Percentiles rank a stretch among this genome's conserved stretches.
phyloP scores from a whole-genome alignment of 2,113 vertebrate species.

The Coryphaenoides rupestris region DNA sequence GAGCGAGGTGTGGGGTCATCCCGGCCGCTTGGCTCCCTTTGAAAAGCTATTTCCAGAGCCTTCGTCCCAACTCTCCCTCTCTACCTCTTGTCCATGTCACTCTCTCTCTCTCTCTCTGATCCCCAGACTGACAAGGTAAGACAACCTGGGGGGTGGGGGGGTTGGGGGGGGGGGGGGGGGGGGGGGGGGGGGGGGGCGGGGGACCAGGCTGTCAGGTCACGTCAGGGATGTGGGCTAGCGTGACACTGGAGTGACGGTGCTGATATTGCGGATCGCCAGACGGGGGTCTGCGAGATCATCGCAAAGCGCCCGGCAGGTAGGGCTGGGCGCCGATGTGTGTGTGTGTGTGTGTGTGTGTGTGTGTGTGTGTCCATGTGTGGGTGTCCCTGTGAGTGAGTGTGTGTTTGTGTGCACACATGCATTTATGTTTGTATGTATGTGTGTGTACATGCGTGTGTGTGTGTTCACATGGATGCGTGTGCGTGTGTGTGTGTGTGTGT shows the following conservation, averaged over 20 bases:
- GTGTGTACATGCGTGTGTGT: too few relatives aligned
- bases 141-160: slow-evolving; percentile 42
- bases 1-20: slow-evolving; percentile 30
- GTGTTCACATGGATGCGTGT: background rate
- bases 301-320: background rate
- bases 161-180: slow-evolving; percentile 5
- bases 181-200: background rate
- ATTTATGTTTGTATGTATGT: background rate
- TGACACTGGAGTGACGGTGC: background rate
- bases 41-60: slow-evolving; percentile 52
- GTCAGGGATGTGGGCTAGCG: background rate
- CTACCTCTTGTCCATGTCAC: slow-evolving; percentile 23
- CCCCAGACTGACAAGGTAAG: slow-evolving; percentile 42
- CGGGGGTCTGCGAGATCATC: background rate
- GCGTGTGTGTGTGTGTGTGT: slow-evolving; percentile 4
- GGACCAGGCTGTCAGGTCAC: background rate
- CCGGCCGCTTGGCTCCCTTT: slow-evolving; percentile 38
- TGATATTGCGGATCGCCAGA: background rate
- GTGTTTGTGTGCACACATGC: background rate
- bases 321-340: background rate
- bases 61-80: slow-evolving; percentile 23
- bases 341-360: slow-evolving; percentile 12
- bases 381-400: background rate
- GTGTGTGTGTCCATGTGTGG: slow-evolving; percentile 7
- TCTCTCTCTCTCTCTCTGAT: slow-evolving; percentile 29